Conservation (phyloP, 2,113 vertebrate genomes). For the Solea senegalensis region DNA sequence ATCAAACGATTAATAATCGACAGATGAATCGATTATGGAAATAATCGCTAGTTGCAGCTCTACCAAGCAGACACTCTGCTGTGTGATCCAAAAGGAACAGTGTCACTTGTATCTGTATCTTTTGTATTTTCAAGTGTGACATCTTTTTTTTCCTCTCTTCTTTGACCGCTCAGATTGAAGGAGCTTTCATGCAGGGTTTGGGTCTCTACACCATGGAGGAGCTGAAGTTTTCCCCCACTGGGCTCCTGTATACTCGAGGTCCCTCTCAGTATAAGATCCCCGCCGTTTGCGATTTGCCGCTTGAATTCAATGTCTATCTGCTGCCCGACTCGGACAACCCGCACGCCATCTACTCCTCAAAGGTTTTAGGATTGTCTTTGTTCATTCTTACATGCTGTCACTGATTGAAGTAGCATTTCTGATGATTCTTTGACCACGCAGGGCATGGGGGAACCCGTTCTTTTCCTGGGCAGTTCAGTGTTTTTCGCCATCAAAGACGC, state of each 20-base stretch:
- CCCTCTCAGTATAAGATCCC: conserved; percentile 90
- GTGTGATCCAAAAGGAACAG: too few species aligned
- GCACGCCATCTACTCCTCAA: conserved; percentile 88
- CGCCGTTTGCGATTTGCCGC: conserved; percentile 85
- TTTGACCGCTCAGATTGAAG: conserved; percentile 82
- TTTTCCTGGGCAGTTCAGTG: conserved; percentile 86
- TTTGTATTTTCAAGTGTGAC: not conserved
- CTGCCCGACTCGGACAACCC: conserved; percentile 81
- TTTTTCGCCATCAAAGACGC: conserved; percentile 88
- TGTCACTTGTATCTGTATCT: too few species aligned
- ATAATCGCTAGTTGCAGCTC: too few species aligned
- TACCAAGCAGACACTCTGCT: too few species aligned
- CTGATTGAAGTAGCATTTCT: not conserved
- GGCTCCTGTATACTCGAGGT: conserved; percentile 81
- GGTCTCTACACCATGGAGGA: conserved; percentile 89
- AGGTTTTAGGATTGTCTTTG: conserved; percentile 74
- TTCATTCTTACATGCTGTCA: not conserved
- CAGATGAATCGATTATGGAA: too few species aligned
- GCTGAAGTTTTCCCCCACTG: conserved; percentile 85
- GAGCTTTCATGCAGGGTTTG: conserved; percentile 87
- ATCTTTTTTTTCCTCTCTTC: not conserved
- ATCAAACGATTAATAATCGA: too few species aligned
- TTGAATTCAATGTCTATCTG: conserved; percentile 84
- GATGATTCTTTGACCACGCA: conserved; percentile 35
- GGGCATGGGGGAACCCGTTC: conserved; percentile 83